Base-by-base conservation (phyloP, 2,113 vertebrate species). In the Erpornis zantholeuca region DNA sequence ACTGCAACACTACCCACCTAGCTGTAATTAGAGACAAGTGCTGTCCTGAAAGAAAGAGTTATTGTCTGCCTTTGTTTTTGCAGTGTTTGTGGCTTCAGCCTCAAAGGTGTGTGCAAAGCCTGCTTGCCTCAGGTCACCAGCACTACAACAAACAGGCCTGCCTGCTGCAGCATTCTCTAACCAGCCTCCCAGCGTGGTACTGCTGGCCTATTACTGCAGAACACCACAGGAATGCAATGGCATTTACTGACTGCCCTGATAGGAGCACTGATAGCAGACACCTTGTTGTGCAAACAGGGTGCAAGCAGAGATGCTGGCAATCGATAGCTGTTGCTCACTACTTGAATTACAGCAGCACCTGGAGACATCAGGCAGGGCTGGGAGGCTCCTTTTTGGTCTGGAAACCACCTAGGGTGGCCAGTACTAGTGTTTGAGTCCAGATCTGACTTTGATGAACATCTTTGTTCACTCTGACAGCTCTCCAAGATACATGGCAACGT, bases 401-500 rank as follows among this genome's bases (percentile, higher is more conserved):
- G 24, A 84, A 94, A 33, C 42, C 60, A 56, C 49, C 47, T 15
- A 33, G 56, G 70, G 35, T 83, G 77, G 60, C 35, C n/a, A 56
- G 12, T 25, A 47, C 6, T 35, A 35, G 28, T 2, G 1, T 52
- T 18, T 64, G 72, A 64, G 40, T 40, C 68, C 47, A 42, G 52
- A 63, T 27, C 18, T 78, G 60, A 22, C 53, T 75, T 60, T 53
- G 69, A 79, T 38, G 7, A 90, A 64, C 1, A 0, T 50, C 27
- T 88, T 88, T 82, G 60, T 54, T 88, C n/a, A 27, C 72, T 31
- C 25, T 82, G 59, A 85, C 84, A 99, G 99, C 97, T 99, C n/a
- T 98, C 98, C 60, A 97, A 98, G 96, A 96, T 94, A 69, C 98
- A 99, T 15, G 98, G 98, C 11, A 97, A 97, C 0, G 82, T 99